A percentile compares a stretch with the other conserved stretches of the same genome.
Conservation (phyloP, 2,888 invertebrate species). For the Lepidochitona cinerea region DNA sequence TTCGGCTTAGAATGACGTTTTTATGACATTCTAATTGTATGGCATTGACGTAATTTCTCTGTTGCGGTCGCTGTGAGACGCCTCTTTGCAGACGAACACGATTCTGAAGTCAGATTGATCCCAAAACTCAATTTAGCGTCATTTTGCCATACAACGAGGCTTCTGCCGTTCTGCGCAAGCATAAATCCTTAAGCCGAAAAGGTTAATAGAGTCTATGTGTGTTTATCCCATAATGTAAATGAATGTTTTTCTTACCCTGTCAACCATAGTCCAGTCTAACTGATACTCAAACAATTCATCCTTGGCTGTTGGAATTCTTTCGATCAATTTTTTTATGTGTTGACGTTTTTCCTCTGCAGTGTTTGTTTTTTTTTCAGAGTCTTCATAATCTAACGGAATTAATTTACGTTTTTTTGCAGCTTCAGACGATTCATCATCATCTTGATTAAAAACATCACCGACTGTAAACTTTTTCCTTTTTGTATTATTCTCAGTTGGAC, state of each 20-base stretch:
- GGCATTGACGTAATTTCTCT: too few relatives aligned
- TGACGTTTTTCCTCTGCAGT: constrained; percentile 92
- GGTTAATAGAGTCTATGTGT: too few relatives aligned
- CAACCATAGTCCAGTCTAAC: constrained; percentile 90
- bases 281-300: constrained; percentile 95
- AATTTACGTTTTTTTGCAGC: constrained; percentile 82
- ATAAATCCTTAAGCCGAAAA: too few relatives aligned
- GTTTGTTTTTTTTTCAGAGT: constrained; percentile 51
- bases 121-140: too few relatives aligned
- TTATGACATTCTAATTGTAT: too few relatives aligned
- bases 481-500: constrained; percentile 28
- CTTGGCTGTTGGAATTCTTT: constrained; percentile 98
- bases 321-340: constrained; percentile 96
- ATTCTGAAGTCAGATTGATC: too few relatives aligned
- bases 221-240: too few relatives aligned
- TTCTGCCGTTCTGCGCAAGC: too few relatives aligned
- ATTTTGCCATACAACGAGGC: too few relatives aligned
- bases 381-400: constrained; percentile 64
- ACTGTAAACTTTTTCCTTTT: constrained; percentile 83
- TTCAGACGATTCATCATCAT: constrained; percentile 75
- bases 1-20: too few relatives aligned
- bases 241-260: constrained; percentile 74
- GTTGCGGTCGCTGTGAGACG: too few relatives aligned
- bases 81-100: too few relatives aligned
- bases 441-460: constrained; percentile 88